A percentile compares a stretch with the other conserved stretches of the same genome.
phyloP scores from a whole-genome alignment of 2,888 invertebrate genomes.

The Lithodes maja region DNA sequence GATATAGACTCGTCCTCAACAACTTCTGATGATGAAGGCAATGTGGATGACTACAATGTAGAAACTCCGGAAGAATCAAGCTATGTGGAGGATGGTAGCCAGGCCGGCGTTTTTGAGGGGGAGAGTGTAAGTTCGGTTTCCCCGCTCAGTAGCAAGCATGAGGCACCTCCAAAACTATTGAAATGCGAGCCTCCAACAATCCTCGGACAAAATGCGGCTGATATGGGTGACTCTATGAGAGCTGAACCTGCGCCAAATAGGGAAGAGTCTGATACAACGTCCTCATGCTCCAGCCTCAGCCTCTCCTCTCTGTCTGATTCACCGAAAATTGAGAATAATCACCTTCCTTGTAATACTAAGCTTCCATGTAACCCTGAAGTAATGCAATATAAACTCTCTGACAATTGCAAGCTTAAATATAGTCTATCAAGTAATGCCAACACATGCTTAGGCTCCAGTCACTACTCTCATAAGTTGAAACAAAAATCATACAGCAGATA shows the following conservation, averaged over 20 bases:
- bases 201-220: background rate
- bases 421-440: too few species aligned
- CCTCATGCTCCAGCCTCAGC: slow-evolving; percentile 57
- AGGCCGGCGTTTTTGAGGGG: slow-evolving; percentile 15
- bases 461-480: too few species aligned
- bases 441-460: too few species aligned
- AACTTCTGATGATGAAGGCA: slow-evolving; percentile 39
- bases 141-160: background rate
- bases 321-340: background rate
- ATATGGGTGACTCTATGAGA: background rate
- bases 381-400: too few species aligned
- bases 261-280: slow-evolving; percentile 18
- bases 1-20: slow-evolving; percentile 17
- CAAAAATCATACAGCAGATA: too few species aligned
- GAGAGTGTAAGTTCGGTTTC: slow-evolving; percentile 33
- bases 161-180: background rate
- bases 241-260: background rate
- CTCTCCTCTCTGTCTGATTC: slow-evolving; percentile 38
- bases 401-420: too few species aligned
- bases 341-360: background rate
- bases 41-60: slow-evolving; percentile 33
- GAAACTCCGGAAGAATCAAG: slow-evolving; percentile 37
- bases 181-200: background rate
- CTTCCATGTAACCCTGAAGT: too few species aligned
- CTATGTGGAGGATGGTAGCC: slow-evolving; percentile 13